Percentiles rank a stretch among this genome's conserved stretches.
Conservation (phyloP, 2,888 invertebrate genomes). For the Torymus aiolomorphi region DNA sequence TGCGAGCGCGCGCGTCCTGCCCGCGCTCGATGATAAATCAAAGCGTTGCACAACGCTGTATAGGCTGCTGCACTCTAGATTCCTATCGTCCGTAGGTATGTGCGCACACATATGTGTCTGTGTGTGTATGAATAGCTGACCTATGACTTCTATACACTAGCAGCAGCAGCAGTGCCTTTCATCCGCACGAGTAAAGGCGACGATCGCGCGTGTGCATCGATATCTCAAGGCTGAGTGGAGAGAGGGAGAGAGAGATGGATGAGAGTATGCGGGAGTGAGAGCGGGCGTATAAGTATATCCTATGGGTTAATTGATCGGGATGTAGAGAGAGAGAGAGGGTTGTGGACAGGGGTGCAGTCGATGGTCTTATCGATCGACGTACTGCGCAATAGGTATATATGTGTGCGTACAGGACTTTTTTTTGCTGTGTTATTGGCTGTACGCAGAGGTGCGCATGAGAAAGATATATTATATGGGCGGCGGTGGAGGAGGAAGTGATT, state of each 20-base stretch:
- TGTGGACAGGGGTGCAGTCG: too few relatives aligned
- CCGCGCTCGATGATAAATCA: conserved; percentile 50
- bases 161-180: background rate
- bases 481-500: too few relatives aligned
- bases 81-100: conserved; percentile 24
- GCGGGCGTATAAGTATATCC: too few relatives aligned
- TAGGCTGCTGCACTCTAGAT: conserved; percentile 16
- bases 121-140: background rate
- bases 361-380: too few relatives aligned
- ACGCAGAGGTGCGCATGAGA: too few relatives aligned
- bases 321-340: too few relatives aligned
- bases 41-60: conserved; percentile 14
- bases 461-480: too few relatives aligned
- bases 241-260: background rate
- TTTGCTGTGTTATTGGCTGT: too few relatives aligned
- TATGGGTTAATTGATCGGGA: too few relatives aligned
- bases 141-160: conserved; percentile 37
- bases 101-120: background rate
- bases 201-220: conserved; percentile 7
- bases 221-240: conserved; percentile 32
- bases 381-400: too few relatives aligned
- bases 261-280: too few relatives aligned
- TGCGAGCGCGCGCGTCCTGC: conserved; percentile 20
- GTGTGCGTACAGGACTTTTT: too few relatives aligned
- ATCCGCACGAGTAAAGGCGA: background rate